Evolutionary conservation across 2,797 vertebrate genomes (phyloP), one percentile per base, ranked within the genome.

Genomic region (Falco naumanni): DNA sequence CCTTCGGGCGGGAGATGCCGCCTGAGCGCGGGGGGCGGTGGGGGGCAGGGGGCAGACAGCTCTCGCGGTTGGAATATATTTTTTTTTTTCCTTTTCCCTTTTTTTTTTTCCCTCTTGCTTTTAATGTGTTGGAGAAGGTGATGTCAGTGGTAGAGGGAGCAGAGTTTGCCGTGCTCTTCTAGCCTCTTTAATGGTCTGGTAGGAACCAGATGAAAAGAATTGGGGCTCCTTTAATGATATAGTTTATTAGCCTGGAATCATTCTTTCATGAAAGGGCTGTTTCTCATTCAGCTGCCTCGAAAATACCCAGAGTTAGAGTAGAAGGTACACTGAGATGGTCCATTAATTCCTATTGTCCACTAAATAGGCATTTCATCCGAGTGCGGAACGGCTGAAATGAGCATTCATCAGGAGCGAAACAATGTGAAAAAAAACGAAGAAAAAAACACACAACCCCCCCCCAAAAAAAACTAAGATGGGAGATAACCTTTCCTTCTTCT

Each of bases 41-140:
- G 39, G 39, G 39, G 39, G 39, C 39, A 39, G 39, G 39, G 39
- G 39, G 39, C 39, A 39, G 39, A 11, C 12, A 39, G 39, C 12
- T 39, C 39, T 39, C 39, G 39, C 39, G 11, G 39, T 39, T 39
- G 39, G 39, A 39, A 39, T 39, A 39, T 39, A 39, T 39, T 39
- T 21, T 21, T 39, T 47, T 11, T 29, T 13, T 10, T 4, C 1
- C 11, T 33, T 4, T 2, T 1, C 1, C 1, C 7, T 1, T 2
- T 24, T 11, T 45, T 19, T 31, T 26, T 54, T 22, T 19, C 8
- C 34, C 26, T 4, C 20, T 34, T 16, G 43, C 26, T 79, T 26
- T 11, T 2, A 54, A 81, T 39, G 5, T 75, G 8, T 63, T 21
- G 54, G 63, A 16, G 12, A 19, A 16, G 74, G 50, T 85, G 80